These are phyloP conservation scores for Phalacrocorax aristotelis DNA, from an alignment of 2,113 vertebrate species.

Conservation along the genomic window DNA sequence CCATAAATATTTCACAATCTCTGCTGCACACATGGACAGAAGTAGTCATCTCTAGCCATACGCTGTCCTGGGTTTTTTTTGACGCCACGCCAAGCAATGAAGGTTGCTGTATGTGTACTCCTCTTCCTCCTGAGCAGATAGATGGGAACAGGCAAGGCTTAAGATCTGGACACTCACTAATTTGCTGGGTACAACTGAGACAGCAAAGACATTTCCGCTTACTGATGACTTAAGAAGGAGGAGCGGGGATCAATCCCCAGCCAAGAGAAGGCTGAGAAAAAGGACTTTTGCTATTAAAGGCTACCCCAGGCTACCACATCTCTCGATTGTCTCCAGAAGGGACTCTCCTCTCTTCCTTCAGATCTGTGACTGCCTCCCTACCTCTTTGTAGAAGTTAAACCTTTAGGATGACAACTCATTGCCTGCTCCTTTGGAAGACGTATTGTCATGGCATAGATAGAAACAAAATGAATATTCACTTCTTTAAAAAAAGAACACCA, in stretches of 20 bases:
- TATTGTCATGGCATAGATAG: background rate
- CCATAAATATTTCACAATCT: background rate
- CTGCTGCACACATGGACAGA: background rate
- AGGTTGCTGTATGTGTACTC: background rate
- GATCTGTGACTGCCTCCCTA: background rate
- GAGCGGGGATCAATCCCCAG: background rate
- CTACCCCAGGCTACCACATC: accelerated
- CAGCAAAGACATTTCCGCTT: background rate
- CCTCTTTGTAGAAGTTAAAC: background rate
- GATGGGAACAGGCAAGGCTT: background rate
- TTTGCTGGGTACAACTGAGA: background rate
- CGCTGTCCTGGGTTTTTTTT: background rate
- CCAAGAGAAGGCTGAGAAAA: background rate
- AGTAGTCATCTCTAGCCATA: background rate
- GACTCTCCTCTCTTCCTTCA: background rate
- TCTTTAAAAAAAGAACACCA: background rate
- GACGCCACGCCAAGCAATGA: background rate
- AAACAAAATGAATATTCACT: background rate
- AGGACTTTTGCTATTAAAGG: background rate
- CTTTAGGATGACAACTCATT: background rate
- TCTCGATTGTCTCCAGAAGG: background rate
- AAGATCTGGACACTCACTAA: background rate
- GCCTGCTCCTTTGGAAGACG: background rate
- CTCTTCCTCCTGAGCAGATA: background rate
- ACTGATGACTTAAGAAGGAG: background rate